phyloP scores from a whole-genome alignment of 2,888 invertebrate genomes.

The Penaeus monodon region DNA sequence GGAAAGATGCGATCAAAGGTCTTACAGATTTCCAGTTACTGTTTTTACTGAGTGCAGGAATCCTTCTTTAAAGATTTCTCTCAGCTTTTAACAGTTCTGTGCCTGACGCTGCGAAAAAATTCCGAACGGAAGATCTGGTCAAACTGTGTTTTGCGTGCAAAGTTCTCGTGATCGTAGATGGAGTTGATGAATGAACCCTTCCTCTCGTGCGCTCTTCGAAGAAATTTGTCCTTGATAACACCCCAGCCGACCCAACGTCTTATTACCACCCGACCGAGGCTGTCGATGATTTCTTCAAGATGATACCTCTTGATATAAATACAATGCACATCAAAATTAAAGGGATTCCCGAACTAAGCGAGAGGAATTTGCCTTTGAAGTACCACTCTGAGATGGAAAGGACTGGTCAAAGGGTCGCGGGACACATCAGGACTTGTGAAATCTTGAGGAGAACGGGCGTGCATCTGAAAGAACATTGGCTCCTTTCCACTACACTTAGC shows the following conservation, averaged over 20 bases:
- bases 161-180: slow-evolving; percentile 27
- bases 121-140: not conserved
- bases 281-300: slow-evolving; percentile 16
- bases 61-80: not conserved
- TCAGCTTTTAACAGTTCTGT: slow-evolving; percentile 6
- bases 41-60: slow-evolving; percentile 24
- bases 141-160: not conserved
- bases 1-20: not conserved
- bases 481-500: slow-evolving; percentile 33
- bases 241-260: not conserved
- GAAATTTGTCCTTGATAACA: slow-evolving; percentile 14
- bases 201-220: slow-evolving; percentile 15
- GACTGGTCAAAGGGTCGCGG: slow-evolving; percentile 1
- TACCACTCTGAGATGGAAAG: slow-evolving; percentile 26
- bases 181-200: slow-evolving; percentile 24
- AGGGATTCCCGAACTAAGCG: slow-evolving; percentile 20
- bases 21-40: slow-evolving; percentile 4
- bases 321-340: not conserved
- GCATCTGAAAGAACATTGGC: slow-evolving; percentile 26
- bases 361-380: slow-evolving; percentile 11
- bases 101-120: slow-evolving; percentile 17
- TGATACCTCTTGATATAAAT: not conserved
- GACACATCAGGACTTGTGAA: slow-evolving; percentile 12
- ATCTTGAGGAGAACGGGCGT: not conserved
- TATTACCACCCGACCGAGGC: slow-evolving; percentile 27